Percentiles rank a stretch among this genome's conserved stretches.
These are phyloP conservation scores for Arctopsyche grandis DNA, from an alignment of 1,140 invertebrate species.

Conservation along the genomic window DNA sequence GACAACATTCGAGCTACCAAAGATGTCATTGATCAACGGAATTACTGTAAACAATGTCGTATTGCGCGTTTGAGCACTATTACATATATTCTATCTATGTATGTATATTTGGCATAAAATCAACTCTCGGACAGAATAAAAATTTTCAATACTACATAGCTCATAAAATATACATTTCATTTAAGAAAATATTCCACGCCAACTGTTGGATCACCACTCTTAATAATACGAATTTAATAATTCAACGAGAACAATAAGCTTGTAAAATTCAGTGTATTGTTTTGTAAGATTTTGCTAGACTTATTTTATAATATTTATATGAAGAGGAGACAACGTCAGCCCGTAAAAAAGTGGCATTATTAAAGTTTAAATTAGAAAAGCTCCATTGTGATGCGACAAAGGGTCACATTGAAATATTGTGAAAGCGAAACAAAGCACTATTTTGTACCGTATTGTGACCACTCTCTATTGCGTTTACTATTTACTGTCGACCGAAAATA, in stretches of 20 bases:
- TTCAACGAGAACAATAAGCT: not conserved
- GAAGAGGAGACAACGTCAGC: no score
- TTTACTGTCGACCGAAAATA: not conserved
- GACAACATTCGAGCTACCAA: no score
- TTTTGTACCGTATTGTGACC: not conserved
- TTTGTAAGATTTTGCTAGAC: not conserved
- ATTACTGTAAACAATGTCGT: no score
- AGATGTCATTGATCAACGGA: no score
- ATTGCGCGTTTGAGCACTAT: no score
- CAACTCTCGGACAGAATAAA: no score
- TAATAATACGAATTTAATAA: not conserved
- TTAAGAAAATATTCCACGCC: no score
- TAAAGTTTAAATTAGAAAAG: not conserved
- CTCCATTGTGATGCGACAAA: constrained; percentile 14
- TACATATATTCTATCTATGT: no score
- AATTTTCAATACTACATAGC: no score
- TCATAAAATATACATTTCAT: no score
- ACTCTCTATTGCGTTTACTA: not conserved
- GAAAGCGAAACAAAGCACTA: constrained; percentile 5
- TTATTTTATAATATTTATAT: not conserved
- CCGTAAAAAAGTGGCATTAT: not conserved
- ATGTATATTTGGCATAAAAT: no score
- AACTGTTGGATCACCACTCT: no score
- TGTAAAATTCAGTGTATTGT: not conserved
- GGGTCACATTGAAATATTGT: constrained; percentile 2